Evolutionary conservation across 2,113 vertebrate genomes (phyloP).

Genomic region (Arizona elegans): DNA sequence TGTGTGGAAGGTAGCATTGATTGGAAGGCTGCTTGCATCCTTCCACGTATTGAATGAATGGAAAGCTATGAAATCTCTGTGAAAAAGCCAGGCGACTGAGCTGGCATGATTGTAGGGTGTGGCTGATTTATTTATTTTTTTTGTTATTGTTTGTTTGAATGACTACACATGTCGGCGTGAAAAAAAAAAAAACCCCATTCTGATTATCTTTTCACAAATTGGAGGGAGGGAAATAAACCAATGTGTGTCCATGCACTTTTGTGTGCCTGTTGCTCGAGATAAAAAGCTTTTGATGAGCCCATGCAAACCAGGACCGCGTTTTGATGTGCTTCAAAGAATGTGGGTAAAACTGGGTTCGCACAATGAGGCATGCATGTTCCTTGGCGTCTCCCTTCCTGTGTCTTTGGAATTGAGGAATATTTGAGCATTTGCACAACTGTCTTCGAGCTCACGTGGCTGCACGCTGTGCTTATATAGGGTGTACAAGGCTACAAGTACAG

Average conservation of each 20-base stretch:
- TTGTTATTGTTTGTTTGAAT: background rate
- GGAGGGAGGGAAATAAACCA: background rate
- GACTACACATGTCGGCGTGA: background rate
- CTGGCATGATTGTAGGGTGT: background rate
- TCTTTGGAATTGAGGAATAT: background rate
- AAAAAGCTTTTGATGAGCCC: background rate
- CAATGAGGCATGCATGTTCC: background rate
- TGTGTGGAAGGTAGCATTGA: background rate
- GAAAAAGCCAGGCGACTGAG: background rate
- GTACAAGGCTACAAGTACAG: background rate
- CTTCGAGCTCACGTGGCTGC: background rate
- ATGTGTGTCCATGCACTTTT: background rate
- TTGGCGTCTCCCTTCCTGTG: background rate
- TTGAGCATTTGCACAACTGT: background rate
- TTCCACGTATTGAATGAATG: background rate
- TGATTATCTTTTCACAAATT: background rate
- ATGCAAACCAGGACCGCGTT: background rate
- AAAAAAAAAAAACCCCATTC: background rate
- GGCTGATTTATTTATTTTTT: background rate
- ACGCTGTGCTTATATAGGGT: background rate
- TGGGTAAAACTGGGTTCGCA: background rate
- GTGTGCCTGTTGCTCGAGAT: no score
- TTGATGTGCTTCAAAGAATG: background rate
- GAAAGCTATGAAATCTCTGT: background rate
- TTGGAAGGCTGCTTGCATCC: background rate